Percentiles rank a stretch among this genome's conserved stretches.
Conservation (phyloP, 2,797 vertebrate species). For the Ctenopoma multispine region DNA sequence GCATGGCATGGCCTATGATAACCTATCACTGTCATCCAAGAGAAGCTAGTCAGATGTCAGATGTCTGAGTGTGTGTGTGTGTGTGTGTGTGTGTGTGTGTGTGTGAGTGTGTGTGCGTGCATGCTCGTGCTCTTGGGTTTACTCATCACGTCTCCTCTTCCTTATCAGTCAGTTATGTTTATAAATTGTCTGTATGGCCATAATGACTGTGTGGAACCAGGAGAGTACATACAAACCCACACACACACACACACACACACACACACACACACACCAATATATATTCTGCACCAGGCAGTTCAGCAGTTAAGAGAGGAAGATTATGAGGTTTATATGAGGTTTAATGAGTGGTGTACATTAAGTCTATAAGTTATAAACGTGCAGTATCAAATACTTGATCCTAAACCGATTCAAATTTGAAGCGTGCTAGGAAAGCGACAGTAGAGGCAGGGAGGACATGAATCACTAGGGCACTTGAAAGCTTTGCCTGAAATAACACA, state of each 20-base stretch:
- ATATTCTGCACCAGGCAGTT: not conserved
- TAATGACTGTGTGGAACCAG: conserved; percentile 62
- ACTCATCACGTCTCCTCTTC: conserved; percentile 68
- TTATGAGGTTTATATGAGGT: conserved; percentile 6
- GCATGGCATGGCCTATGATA: conserved; percentile 51
- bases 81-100: conserved; percentile 12
- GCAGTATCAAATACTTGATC: not conserved
- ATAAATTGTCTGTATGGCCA: conserved; percentile 66
- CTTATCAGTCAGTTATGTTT: conserved; percentile 78
- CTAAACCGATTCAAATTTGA: not conserved
- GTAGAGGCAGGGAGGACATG: conserved; percentile 41
- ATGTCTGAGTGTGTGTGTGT: conserved; percentile 2
- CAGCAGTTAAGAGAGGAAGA: not conserved
- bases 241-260: conserved; percentile 11
- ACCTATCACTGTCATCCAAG: conserved; percentile 42
- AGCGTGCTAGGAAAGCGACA: not conserved
- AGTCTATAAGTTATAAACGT: not conserved
- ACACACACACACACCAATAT: conserved; percentile 10
- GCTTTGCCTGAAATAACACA: conserved; percentile 56
- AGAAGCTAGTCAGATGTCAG: conserved; percentile 18
- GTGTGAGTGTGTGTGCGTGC: conserved; percentile 15
- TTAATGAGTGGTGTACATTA: not conserved
- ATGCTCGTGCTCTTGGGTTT: conserved; percentile 24
- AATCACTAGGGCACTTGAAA: conserved; percentile 69
- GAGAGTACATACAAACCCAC: not conserved